A percentile compares a stretch with the other conserved stretches of the same genome.
phyloP scores from a whole-genome alignment of 1,140 invertebrate species.

The Drosophila ogumai region DNA sequence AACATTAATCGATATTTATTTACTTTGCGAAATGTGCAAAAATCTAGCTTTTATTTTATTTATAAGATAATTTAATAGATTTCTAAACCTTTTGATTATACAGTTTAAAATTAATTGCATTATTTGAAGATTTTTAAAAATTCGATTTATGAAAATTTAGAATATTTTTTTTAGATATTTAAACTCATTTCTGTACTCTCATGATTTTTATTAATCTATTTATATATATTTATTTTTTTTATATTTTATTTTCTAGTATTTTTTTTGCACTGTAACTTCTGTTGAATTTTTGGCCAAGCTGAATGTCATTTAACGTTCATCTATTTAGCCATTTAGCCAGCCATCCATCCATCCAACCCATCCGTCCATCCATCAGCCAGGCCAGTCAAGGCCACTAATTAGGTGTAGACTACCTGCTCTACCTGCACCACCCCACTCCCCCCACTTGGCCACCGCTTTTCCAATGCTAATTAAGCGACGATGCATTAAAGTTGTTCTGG shows the following conservation, averaged over 20 bases:
- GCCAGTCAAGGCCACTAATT: slow-evolving; percentile 77
- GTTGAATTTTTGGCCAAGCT: slow-evolving; percentile 22
- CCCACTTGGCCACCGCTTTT: slow-evolving; percentile 35
- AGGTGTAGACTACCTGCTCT: slow-evolving; percentile 42
- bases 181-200: not conserved
- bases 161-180: too few species aligned
- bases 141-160: too few species aligned
- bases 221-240: not conserved
- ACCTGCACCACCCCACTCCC: slow-evolving; percentile 1
- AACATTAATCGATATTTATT: too few species aligned
- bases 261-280: not conserved
- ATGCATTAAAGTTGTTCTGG: slow-evolving; percentile 75
- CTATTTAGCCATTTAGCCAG: slow-evolving; percentile 19
- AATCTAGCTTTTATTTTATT: too few species aligned
- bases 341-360: slow-evolving; percentile 17
- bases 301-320: slow-evolving; percentile 47
- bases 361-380: slow-evolving; percentile 27
- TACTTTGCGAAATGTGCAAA: too few species aligned
- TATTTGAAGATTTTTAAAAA: too few species aligned
- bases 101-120: too few species aligned
- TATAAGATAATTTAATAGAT: too few species aligned
- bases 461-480: slow-evolving; percentile 77
- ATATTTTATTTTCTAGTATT: too few species aligned
- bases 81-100: too few species aligned
- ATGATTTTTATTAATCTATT: not conserved